Evolutionary conservation across 2,888 invertebrate genomes (phyloP), one percentile per base, ranked within the genome.

Genomic region (Paralinhomoeus sp.): DNA sequence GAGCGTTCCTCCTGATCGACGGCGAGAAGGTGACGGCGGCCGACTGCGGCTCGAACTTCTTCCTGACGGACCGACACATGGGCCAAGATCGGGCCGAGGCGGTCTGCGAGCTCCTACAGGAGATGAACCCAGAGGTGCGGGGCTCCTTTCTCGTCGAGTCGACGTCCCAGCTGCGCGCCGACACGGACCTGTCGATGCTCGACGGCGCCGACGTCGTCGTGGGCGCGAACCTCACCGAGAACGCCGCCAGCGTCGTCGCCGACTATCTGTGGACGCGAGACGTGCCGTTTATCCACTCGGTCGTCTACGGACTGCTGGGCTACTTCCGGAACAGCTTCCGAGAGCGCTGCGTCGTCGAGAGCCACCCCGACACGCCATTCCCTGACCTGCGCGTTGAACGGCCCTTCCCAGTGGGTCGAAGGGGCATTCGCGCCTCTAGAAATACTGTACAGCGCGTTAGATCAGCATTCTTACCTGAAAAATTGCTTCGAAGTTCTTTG

Each of bases 31-130:
- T 87, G 0, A 76, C 76, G 9, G 80, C 82, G 53, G 84, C 85
- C 63, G 91, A 97, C 64, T 73, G 85, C 48, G 91, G 87, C 22
- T 77, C 78, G 57, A 97, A 93, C 64, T 97, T 97, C 65, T 93
- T 97, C 64, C 66, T 93, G 57, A 81, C 83, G 57, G 66, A 71
- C 47, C 75, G 78, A 22, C 78, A 76, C 55, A 69, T 83, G 54
- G 87, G 85, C 0, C 72, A 62, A 22, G 39, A 37, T 1, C 47
- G 61, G n/a, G 56, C 53, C 7, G 49, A 56, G 43, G 53, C 50
- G 1, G 51, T 53, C 3, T 40, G 51, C 33, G 46, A 48, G 17
- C 45, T 51, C 37, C 44, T 60, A 12, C 49, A 76, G 59, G 67
- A 66, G 5, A n/a, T n/a, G n/a, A n/a, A n/a, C n/a, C n/a, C n/a